Evolutionary conservation across 2,797 vertebrate species (phyloP).

Genomic region (Tinamus major): DNA sequence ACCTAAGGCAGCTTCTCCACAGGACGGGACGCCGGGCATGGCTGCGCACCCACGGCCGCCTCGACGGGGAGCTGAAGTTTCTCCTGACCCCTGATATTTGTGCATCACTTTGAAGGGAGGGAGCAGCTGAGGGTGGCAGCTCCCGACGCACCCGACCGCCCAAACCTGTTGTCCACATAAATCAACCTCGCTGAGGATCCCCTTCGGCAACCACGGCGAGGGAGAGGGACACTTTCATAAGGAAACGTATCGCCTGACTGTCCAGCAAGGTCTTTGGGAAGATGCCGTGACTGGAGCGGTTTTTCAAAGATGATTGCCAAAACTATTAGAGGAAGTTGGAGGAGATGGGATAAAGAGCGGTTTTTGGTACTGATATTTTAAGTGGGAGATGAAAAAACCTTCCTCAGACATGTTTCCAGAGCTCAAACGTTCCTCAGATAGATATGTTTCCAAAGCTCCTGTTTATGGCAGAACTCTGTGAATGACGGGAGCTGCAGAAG

Average conservation of each 20-base stretch:
- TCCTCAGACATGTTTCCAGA: neutral
- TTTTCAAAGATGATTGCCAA: neutral
- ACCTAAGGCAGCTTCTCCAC: fast-evolving
- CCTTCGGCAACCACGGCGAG: neutral
- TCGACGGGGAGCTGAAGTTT: neutral
- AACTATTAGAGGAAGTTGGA: neutral
- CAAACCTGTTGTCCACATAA: neutral
- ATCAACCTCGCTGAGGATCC: neutral
- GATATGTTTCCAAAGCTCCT: neutral
- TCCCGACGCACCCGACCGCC: fast-evolving
- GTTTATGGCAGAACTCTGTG: neutral
- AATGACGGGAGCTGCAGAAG: neutral
- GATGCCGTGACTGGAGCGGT: neutral
- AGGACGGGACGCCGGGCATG: neutral
- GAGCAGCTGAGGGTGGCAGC: neutral
- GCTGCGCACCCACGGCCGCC: neutral
- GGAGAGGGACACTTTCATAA: neutral
- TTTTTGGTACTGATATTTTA: neutral
- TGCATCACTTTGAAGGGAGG: neutral
- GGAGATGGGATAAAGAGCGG: fast-evolving
- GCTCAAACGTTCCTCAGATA: neutral
- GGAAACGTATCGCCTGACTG: fast-evolving
- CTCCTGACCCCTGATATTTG: slow-evolving; percentile 48
- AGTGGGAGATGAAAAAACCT: neutral
- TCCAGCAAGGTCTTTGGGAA: neutral